Evolutionary conservation across 1,140 invertebrate genomes (phyloP).

Genomic region (Vanessa atalanta): DNA sequence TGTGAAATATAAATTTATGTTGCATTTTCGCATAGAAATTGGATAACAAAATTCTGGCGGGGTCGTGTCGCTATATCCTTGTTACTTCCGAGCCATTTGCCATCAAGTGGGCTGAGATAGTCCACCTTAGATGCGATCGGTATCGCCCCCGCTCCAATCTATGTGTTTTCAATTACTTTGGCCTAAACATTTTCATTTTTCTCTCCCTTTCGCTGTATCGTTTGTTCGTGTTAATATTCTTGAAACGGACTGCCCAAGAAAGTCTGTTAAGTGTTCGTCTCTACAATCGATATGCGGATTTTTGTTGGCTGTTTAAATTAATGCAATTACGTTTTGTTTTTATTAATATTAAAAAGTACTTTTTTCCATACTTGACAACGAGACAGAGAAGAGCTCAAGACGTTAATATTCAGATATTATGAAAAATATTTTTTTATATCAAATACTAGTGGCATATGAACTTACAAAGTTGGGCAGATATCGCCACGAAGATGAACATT

Average conservation of each 20-base stretch:
- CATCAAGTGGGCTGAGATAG: conserved; percentile 74
- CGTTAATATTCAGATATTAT: too few relatives aligned
- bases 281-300: background rate
- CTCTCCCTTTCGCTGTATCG: conserved; percentile 23
- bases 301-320: background rate
- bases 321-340: too few relatives aligned
- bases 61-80: conserved; percentile 67
- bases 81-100: conserved; percentile 74
- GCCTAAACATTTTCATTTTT: conserved; percentile 45
- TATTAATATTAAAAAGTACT: too few relatives aligned
- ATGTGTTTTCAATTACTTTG: conserved; percentile 70
- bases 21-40: conserved; percentile 59
- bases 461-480: conserved; percentile 65
- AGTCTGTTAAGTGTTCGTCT: background rate
- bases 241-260: conserved; percentile 12
- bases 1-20: conserved; percentile 46
- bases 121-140: conserved; percentile 70
- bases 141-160: conserved; percentile 58
- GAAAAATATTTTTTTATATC: too few relatives aligned
- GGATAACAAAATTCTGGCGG: conserved; percentile 61
- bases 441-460: conserved; percentile 27
- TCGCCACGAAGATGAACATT: conserved; percentile 54
- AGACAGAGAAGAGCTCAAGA: too few relatives aligned
- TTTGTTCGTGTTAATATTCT: conserved; percentile 25
- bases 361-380: too few relatives aligned